These are phyloP conservation scores for Tauraco hartlaubi DNA, from an alignment of 2,797 vertebrate genomes.

Conservation along the genomic window DNA sequence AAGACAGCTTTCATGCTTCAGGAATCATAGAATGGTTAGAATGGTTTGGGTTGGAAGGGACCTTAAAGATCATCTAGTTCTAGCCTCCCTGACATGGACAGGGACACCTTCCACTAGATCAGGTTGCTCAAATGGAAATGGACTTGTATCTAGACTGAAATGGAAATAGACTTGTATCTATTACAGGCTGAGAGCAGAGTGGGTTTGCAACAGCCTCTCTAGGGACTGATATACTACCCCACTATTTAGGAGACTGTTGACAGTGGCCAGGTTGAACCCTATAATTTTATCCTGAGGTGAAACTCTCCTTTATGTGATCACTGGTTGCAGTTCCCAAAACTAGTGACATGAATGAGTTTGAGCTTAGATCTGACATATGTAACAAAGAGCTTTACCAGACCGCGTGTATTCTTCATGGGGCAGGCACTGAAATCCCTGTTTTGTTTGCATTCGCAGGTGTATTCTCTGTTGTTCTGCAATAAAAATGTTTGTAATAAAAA, in stretches of 20 bases:
- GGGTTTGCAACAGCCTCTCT: background rate
- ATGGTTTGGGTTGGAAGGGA: too few relatives aligned
- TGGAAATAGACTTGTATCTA: background rate
- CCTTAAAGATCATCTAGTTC: too few relatives aligned
- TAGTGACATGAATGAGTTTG: background rate
- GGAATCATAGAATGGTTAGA: background rate
- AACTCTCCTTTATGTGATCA: background rate
- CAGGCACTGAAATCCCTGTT: background rate
- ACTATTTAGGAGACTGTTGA: background rate
- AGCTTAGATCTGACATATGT: background rate
- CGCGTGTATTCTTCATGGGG: accelerated
- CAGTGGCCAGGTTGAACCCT: background rate
- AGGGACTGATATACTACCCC: background rate
- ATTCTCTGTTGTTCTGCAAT: background rate
- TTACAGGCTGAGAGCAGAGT: background rate
- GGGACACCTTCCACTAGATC: too few relatives aligned
- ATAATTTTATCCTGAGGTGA: background rate
- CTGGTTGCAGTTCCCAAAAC: background rate
- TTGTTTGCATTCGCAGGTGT: background rate
- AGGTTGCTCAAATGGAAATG: too few relatives aligned
- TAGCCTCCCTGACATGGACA: too few relatives aligned
- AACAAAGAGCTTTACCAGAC: background rate
- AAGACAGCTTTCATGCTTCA: background rate
- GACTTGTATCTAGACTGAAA: background rate
- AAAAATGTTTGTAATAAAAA: background rate